phyloP scores from a whole-genome alignment of 2,113 vertebrate genomes.

The Microtus oregoni region DNA sequence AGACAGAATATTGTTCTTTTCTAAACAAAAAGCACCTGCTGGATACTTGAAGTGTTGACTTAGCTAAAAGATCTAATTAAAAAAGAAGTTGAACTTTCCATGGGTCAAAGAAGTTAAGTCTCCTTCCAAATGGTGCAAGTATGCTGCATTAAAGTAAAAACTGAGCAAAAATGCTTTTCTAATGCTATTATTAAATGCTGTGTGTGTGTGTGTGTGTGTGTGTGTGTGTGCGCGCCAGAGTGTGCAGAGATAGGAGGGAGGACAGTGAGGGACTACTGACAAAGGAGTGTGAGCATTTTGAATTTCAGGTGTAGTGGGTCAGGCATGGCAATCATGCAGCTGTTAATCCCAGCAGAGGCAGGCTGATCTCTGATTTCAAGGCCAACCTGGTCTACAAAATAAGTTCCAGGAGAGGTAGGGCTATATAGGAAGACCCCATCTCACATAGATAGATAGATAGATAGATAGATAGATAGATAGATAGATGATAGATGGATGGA shows the following conservation, averaged over 20 bases:
- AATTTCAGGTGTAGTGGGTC: not conserved
- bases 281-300: not conserved
- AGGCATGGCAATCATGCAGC: not conserved
- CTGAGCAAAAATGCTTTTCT: not conserved
- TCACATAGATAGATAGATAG: too few species aligned
- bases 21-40: constrained; percentile 78
- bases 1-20: constrained; percentile 81
- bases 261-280: not conserved
- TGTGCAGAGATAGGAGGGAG: not conserved
- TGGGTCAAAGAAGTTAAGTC: constrained; percentile 80
- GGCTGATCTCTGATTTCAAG: not conserved
- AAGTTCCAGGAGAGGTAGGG: not conserved
- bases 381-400: not conserved
- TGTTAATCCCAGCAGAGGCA: not conserved
- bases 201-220: not conserved
- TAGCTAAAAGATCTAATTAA: constrained; percentile 75
- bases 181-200: not conserved
- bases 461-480: too few species aligned
- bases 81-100: constrained; percentile 77
- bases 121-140: constrained; percentile 56
- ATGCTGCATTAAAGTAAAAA: constrained; percentile 71
- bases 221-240: too few species aligned
- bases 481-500: too few species aligned
- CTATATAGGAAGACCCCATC: not conserved
- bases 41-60: constrained; percentile 81